A percentile compares a stretch with the other conserved stretches of the same genome.
Conservation (phyloP, 2,797 vertebrate species). For the Gallinago solitaria region DNA sequence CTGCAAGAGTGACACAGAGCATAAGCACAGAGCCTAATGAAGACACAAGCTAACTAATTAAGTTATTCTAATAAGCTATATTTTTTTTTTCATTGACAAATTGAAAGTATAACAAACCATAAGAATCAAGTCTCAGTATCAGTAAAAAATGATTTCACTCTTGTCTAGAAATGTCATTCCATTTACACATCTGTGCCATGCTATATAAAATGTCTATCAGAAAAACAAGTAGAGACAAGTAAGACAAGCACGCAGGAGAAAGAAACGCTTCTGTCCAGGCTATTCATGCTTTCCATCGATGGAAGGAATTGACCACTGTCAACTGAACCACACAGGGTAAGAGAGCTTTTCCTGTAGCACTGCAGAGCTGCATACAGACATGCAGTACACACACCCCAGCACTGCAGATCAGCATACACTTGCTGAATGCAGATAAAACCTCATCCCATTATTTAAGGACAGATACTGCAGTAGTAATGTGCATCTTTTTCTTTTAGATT, state of each 20-base stretch:
- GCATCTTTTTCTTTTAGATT: not conserved
- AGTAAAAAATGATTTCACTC: not conserved
- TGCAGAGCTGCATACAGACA: not conserved
- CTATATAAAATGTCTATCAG: not conserved
- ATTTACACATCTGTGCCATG: not conserved
- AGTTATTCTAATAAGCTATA: not conserved
- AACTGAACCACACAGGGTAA: rapidly evolving
- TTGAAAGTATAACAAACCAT: not conserved
- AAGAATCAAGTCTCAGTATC: not conserved
- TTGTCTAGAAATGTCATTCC: not conserved
- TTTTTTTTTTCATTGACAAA: not conserved
- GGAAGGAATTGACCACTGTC: not conserved
- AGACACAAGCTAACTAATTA: not conserved
- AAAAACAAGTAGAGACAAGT: not conserved
- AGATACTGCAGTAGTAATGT: not conserved
- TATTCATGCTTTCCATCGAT: not conserved
- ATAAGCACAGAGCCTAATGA: not conserved
- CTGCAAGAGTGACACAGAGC: not conserved
- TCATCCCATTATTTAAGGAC: not conserved
- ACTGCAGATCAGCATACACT: not conserved
- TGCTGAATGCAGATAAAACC: not conserved
- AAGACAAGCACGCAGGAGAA: not conserved
- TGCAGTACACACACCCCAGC: not conserved
- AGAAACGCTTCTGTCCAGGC: not conserved
- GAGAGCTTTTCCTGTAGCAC: not conserved